Base-by-base conservation (phyloP, 2,888 invertebrate species). In the Pheosia tremula region DNA sequence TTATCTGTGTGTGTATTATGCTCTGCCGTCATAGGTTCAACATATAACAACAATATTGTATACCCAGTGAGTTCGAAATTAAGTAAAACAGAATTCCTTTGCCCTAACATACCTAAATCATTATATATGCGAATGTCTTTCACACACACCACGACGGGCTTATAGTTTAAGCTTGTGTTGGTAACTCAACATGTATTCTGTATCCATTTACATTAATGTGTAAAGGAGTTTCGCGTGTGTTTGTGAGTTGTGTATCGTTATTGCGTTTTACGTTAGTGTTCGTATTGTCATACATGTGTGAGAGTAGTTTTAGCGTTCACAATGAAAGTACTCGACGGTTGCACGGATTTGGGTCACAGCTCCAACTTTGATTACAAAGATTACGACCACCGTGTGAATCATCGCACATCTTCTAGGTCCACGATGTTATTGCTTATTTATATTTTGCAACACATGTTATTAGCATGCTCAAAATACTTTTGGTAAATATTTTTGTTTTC, bases 361-460 rank as follows among this genome's bases (percentile, higher is more conserved):
- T 78, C 87, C 86, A 90, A 91, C 89, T 92, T 90, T 92, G 92
- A 93, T 93, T 91, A 90, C 87, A 89, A 90, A 91, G 91, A 93
- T 93, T 92, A 91, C 86, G 83, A 87, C 78, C 77, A 78, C 80
- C 87, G 89, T 90, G 91, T 93, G 93, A 93, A 90, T 92, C 91
- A 92, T 85, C 84, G 86, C 84, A 86, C 89, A 88, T 92, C 90
- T 88, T 89, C 85, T 86, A 71, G 77, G 75, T 78, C 78, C 72
- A 64, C 62, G 64, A 61, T 74, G 66, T 68, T 75, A 66, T 72
- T 62, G 71, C 62, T 60, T 70, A 69, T 73, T 66, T 70, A 70
- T 66, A 68, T 64, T 72, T 70, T 65, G 60, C 53, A 64, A 63
- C 61, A 61, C 50, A 56, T 63, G 64, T 65, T 71, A 71, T 68